These are phyloP conservation scores for Crossaster papposus DNA, from an alignment of 53 echinoderm and acorn worm species.

Conservation along the genomic window DNA sequence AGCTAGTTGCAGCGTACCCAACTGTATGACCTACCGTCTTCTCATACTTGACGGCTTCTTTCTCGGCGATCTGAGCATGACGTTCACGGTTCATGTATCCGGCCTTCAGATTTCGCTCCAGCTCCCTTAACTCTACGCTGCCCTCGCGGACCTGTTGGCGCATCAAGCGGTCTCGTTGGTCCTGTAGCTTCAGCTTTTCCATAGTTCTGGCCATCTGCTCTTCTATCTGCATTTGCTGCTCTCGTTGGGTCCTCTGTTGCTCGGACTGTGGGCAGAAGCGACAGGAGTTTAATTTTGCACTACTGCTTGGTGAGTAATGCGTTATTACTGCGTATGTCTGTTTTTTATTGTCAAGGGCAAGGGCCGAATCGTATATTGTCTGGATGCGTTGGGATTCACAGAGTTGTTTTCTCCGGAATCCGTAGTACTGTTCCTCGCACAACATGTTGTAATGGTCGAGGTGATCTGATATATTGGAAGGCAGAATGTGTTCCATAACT, in stretches of 20 bases:
- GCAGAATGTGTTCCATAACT: neutral
- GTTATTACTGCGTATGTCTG: neutral
- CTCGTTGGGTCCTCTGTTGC: slow-evolving; percentile 69
- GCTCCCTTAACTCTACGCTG: slow-evolving; percentile 87
- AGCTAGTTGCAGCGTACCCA: too few species aligned
- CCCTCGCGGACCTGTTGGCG: slow-evolving; percentile 97
- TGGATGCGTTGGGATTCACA: neutral
- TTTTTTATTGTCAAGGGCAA: neutral
- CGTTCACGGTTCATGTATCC: slow-evolving; percentile 95
- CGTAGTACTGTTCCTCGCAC: neutral
- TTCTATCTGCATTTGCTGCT: slow-evolving; percentile 92
- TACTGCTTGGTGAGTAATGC: too few species aligned
- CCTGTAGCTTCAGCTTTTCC: slow-evolving; percentile 77
- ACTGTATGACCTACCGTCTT: slow-evolving; percentile 74
- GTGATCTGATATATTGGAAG: neutral
- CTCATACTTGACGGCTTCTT: slow-evolving; percentile 86
- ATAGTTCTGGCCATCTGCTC: slow-evolving; percentile 82
- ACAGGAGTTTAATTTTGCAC: too few species aligned
- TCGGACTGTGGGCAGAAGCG: neutral
- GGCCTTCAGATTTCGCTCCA: slow-evolving; percentile 81
- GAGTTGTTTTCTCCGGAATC: neutral
- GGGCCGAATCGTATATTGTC: neutral
- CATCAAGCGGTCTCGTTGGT: slow-evolving; percentile 75
- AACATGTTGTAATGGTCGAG: neutral
- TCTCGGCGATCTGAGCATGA: slow-evolving; percentile 96